Base-by-base conservation (phyloP, 2,888 invertebrate genomes). In the Tenthredo amoena region DNA sequence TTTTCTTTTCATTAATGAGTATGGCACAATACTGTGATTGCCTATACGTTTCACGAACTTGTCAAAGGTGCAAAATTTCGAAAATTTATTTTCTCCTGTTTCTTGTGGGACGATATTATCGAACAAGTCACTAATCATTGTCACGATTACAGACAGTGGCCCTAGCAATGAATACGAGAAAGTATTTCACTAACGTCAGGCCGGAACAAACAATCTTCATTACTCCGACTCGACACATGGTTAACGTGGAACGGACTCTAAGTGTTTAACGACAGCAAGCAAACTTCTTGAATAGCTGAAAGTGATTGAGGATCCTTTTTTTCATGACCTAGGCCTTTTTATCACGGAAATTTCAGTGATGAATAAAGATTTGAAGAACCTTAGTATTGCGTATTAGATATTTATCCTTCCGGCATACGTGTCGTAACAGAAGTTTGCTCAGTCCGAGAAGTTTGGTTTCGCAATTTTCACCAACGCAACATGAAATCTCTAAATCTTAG, bases 391-490 rank as follows among this genome's bases (percentile, higher is more conserved):
- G 72, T n/a, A 77, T 50, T 55, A n/a, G 21, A 31, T 50, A 31
- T 31, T 55, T 40, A 50, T 77, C 6, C 31, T 77, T 77, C 77
- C 77, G 50, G 50, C 55, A n/a, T 15, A 77, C 15, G 31, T 74
- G 40, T 50, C 77, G 77, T 77, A 77, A 77, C 31, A 50, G 31
- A 77, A 77, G 18, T 50, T 77, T 77, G 31, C 47, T 50, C 50
- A 40, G 76, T 31, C 47, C 1, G 12, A 40, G 21, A 79, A 7
- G 37, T 31, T 37, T 37, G 21, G 21, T 40, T 81, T 81, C 58
- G 58, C 62, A 81, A 81, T 81, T 58, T 81, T 81, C 62, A 58
- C 79, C 40, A 81, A 81, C 58, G 37, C 79, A 37, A 58, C 58
- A 15, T 21, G 40, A 58, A 81, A 81, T 37, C 37, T 81, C 62